Evolutionary conservation across 2,113 vertebrate species (phyloP).

Genomic region (Scortum barcoo): DNA sequence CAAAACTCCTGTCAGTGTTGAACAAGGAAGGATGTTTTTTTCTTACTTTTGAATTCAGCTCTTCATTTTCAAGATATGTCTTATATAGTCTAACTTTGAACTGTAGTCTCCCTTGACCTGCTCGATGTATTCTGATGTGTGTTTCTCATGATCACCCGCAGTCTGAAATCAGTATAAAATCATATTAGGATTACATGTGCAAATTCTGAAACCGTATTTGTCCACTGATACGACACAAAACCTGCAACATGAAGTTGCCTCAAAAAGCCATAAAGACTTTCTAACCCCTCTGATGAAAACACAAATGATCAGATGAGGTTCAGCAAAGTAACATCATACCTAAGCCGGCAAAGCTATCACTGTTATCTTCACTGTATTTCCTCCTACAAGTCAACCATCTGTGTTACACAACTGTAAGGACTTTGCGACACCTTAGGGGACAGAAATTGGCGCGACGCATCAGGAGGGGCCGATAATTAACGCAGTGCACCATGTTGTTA

Average conservation of each 20-base stretch:
- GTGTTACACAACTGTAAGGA: conserved; percentile 47
- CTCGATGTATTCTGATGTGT: background rate
- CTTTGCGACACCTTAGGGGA: conserved; percentile 67
- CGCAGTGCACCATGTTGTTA: conserved; percentile 47
- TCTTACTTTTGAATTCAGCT: too few relatives aligned
- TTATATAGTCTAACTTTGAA: background rate
- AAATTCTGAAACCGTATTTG: background rate
- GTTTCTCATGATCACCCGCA: background rate
- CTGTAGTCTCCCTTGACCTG: background rate
- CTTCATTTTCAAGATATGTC: too few relatives aligned
- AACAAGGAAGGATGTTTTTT: too few relatives aligned
- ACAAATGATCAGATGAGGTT: background rate
- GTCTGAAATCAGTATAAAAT: background rate
- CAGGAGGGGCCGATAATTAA: conserved; percentile 68
- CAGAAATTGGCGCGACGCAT: conserved; percentile 50
- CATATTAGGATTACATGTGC: background rate
- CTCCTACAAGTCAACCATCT: conserved; percentile 61
- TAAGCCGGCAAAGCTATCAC: conserved; percentile 3
- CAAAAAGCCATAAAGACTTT: background rate
- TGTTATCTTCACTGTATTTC: conserved; percentile 35
- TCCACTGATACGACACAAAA: background rate
- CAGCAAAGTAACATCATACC: conserved; percentile 7
- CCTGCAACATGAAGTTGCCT: background rate
- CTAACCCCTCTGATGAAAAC: background rate
- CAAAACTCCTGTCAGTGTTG: too few relatives aligned